Percentiles rank a stretch among this genome's conserved stretches.
These are phyloP conservation scores for Larimichthys crocea DNA, from an alignment of 2,113 vertebrate genomes.

Conservation along the genomic window DNA sequence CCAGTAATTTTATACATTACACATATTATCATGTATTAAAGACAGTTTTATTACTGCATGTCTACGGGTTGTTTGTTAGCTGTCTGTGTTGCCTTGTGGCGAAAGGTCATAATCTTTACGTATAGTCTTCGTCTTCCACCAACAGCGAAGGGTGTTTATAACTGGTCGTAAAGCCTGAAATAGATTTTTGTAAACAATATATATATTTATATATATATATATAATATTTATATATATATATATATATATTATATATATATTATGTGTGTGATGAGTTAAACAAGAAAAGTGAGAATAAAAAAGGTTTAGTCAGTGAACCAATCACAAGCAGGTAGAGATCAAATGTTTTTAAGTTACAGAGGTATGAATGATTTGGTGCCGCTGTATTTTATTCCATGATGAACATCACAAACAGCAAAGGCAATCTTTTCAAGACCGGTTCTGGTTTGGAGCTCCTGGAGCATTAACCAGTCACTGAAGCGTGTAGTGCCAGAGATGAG, in stretches of 20 bases:
- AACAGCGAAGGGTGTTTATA: not conserved
- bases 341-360: not conserved
- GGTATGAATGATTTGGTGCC: not conserved
- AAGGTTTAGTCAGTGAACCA: not conserved
- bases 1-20: not conserved
- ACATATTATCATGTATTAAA: not conserved
- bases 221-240: too few relatives aligned
- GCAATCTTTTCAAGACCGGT: conserved; percentile 19
- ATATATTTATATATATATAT: too few relatives aligned
- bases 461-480: conserved; percentile 36
- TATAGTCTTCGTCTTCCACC: not conserved
- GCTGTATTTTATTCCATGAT: conserved; percentile 19
- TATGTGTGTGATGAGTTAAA: too few relatives aligned
- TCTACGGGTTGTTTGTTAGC: not conserved
- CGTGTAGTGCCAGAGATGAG: conserved; percentile 35
- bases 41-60: not conserved
- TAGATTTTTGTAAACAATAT: too few relatives aligned
- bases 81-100: not conserved
- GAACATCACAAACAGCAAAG: not conserved
- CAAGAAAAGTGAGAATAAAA: not conserved
- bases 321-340: not conserved
- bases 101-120: not conserved
- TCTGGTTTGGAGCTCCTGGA: conserved; percentile 24
- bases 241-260: too few relatives aligned
- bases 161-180: not conserved